Evolutionary conservation across 2,113 vertebrate species (phyloP), one percentile per base, ranked within the genome.

Genomic region (Gymnorhina tibicen): DNA sequence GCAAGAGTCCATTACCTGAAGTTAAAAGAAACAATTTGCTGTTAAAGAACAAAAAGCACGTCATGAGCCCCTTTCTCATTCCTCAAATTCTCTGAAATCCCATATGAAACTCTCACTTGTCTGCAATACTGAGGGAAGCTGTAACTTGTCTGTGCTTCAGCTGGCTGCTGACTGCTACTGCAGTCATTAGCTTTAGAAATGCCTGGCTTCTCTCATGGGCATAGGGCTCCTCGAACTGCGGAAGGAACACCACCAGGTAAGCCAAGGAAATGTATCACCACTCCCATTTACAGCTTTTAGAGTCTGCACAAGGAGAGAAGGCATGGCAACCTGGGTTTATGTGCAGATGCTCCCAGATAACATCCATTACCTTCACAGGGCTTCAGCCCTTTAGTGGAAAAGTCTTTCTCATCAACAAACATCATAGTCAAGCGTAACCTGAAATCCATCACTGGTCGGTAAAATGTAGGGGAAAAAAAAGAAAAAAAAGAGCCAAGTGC

Each of bases 211-310:
- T 64, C 58, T 39, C 2, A 0, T 11, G 30, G 27, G 30, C 18
- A 50, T 4, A 52, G 30, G 30, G 22, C 75, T 68, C 30, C 26
- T 35, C 0, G 0, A 67, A 35, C 1, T 79, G 44, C 2, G 3
- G 56, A 11, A 67, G 33, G 4, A 75, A 32, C 22, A 64, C 32
- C 46, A 41, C 26, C 28, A 81, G 47, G 8, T 33, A 72, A 67
- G 12, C 32, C 64, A 86, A 59, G 59, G 27, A 4, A 1, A 35
- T 30, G 7, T 12, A 42, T 32, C 44, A 68, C 9, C 7, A n/a
- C 27, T 33, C 12, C 12, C 14, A 16, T 49, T 27, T 35, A 42
- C 13, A 33, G 24, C 39, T 75, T 85, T 85, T 64, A 16, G 56
- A 67, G 30, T 33, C 53, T 60, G 9, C 53, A 37, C 2, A 10